Percentiles rank a stretch among this genome's conserved stretches.
These are phyloP conservation scores for Drosophila nigromelanica DNA, from an alignment of 1,140 invertebrate genomes.

Conservation along the genomic window DNA sequence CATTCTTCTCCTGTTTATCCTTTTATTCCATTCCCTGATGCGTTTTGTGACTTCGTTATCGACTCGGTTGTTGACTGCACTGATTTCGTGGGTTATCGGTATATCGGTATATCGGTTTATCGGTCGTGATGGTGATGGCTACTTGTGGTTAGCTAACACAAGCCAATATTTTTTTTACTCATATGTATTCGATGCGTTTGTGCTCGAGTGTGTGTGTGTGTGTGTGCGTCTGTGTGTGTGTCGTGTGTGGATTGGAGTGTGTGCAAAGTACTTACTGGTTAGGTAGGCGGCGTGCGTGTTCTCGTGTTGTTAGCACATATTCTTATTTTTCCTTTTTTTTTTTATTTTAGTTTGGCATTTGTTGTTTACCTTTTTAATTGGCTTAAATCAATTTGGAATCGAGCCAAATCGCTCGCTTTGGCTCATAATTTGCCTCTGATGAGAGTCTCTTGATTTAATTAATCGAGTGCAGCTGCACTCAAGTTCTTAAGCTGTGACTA, in stretches of 20 bases:
- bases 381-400: slow-evolving; percentile 36
- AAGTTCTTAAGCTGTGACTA: slow-evolving; percentile 3
- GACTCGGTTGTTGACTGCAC: slow-evolving; percentile 38
- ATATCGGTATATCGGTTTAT: slow-evolving; percentile 7
- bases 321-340: slow-evolving; percentile 13
- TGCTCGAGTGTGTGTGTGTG: slow-evolving; percentile 2
- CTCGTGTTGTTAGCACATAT: slow-evolving; percentile 47
- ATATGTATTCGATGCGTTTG: slow-evolving; percentile 8
- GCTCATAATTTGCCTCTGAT: slow-evolving; percentile 17
- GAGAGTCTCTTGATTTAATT: slow-evolving; percentile 14
- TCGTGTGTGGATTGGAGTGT: slow-evolving; percentile 21
- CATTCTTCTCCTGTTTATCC: slow-evolving; percentile 32
- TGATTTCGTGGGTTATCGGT: slow-evolving; percentile 25
- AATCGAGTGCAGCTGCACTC: slow-evolving; percentile 22
- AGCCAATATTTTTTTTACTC: not conserved
- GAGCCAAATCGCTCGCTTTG: slow-evolving; percentile 27
- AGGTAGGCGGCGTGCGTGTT: slow-evolving; percentile 48
- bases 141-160: slow-evolving; percentile 31
- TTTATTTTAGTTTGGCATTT: slow-evolving; percentile 24
- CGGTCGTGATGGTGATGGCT: slow-evolving; percentile 18
- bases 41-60: slow-evolving; percentile 5
- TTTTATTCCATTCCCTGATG: slow-evolving; percentile 14
- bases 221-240: slow-evolving; percentile 10
- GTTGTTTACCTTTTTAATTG: slow-evolving; percentile 31
- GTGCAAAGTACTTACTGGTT: slow-evolving; percentile 46